These are phyloP conservation scores for Luscinia luscinia DNA, from an alignment of 2,797 vertebrate species.

Conservation along the genomic window DNA sequence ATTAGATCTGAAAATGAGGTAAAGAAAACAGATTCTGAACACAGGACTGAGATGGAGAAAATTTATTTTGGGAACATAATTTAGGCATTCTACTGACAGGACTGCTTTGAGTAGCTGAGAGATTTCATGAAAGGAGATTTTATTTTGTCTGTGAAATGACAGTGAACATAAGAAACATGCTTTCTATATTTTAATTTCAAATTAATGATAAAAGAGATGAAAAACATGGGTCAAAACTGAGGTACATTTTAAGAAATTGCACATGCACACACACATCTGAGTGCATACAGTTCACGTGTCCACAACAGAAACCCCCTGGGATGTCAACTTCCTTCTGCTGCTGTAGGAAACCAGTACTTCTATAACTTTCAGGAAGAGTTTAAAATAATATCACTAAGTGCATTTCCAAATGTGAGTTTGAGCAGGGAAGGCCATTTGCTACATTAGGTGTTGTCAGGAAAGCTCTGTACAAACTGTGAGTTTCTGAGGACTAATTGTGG, in stretches of 20 bases:
- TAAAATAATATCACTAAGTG: conserved; percentile 47
- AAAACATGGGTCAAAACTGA: background rate
- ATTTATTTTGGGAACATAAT: background rate
- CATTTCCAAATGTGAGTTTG: conserved; percentile 42
- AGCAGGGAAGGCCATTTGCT: background rate
- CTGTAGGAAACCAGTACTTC: background rate
- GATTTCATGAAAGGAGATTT: background rate
- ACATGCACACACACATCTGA: background rate
- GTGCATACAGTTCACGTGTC: background rate
- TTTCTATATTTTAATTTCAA: background rate
- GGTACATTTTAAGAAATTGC: background rate
- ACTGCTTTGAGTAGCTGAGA: background rate
- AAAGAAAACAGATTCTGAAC: conserved; percentile 16
- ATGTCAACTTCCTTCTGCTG: conserved; percentile 19
- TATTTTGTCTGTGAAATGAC: background rate
- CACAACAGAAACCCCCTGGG: background rate
- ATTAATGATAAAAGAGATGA: background rate
- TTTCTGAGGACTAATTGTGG: background rate
- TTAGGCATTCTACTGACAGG: background rate
- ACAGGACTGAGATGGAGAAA: background rate
- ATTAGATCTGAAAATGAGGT: conserved; percentile 41
- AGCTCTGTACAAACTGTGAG: background rate
- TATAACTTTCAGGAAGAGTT: conserved; percentile 45
- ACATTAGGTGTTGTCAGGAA: background rate
- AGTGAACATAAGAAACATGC: background rate